Evolutionary conservation across 1,140 invertebrate species (phyloP), one percentile per base, ranked within the genome.

Genomic region (Dinothrombium tinctorium): DNA sequence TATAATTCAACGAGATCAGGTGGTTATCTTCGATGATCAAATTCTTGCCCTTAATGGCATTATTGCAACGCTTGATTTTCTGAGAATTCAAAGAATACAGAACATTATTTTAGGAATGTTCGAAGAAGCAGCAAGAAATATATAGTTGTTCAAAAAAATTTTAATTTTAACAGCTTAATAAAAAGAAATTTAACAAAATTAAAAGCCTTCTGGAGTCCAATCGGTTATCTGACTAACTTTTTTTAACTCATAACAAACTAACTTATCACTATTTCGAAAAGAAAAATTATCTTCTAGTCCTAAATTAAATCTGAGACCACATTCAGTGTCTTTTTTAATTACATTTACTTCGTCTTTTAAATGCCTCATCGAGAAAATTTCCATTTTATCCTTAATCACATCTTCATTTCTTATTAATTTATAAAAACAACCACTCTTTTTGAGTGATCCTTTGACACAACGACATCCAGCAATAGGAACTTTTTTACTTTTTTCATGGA

Each of bases 391-490:
- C 12, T 14, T 36, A 7, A 48, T 15, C 11, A 42, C 19, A 39
- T 59, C 61, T 78, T 80, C 83, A 53, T 73, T 68, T 56, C 68
- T 72, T 22, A 94, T 55, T 15, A 70, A 54, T 47, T 80, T 67
- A 6, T 67, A 62, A n/a, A 66, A 59, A n/a, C 62, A 48, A 1
- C 65, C 69, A 39, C 64, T 60, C 53, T 74, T 74, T 6, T 25
- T 5, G 0, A 94, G 61, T 1, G 62, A 49, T 2, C 86, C 86
- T 57, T 76, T 77, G 0, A 61, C 60, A 56, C 84, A 92, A 14
- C 73, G 63, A 52, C 79, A 86, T 0, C 89, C 89, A 2, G 84
- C 86, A 4, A 94, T 75, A 3, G 72, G 71, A 1, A 83, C 60
- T 56, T 81, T 79, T 31, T 53, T 54, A 52, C 78, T 78, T 51